Evolutionary conservation across 2,888 invertebrate genomes (phyloP), one percentile per base, ranked within the genome.

Genomic region (Incurvaria masculella): DNA sequence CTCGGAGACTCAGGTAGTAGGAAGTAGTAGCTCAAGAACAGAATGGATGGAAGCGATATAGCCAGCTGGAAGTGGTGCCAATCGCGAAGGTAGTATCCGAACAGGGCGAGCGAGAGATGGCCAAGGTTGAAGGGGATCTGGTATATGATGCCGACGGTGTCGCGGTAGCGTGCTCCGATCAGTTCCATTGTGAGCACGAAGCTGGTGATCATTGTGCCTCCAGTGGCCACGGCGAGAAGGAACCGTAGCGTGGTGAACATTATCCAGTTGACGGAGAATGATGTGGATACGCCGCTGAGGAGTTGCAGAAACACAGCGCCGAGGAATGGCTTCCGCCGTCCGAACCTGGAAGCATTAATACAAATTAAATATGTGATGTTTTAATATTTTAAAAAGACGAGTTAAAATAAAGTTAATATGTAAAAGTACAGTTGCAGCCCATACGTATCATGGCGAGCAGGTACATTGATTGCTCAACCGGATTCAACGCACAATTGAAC

Each of bases 191-290:
- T 79, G 4, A 87, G 70, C 2, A 87, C 86, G 54, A 87, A 87
- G 60, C 86, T 86, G 42, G 88, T 89, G 45, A 89, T 86, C 88
- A 93, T 93, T 0, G 89, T 88, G 33, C 92, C 92, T 42, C 90
- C 91, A 1, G 89, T 90, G 10, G 89, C 89, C 20, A 88, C 76
- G 1, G 89, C 91, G 14, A 86, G 81, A 18, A 90, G 60, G 61
- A 91, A 88, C 41, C 91, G 78, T 44, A 88, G 78, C 0, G 86
- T 49, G 8, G 89, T 81, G 59, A 91, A 88, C 72, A 76, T 76
- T 76, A 75, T 74, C 76, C 75, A 79, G 56, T 84, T 86, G 2
- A 89, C 84, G 0, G 88, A 84, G 52, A 87, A 79, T 0, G 89
- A 87, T 18, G 89, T 87, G 0, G 81, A 76, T 10, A 88, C 80